Evolutionary conservation across 2,888 invertebrate genomes (phyloP).

Genomic region (Lasius platythorax): DNA sequence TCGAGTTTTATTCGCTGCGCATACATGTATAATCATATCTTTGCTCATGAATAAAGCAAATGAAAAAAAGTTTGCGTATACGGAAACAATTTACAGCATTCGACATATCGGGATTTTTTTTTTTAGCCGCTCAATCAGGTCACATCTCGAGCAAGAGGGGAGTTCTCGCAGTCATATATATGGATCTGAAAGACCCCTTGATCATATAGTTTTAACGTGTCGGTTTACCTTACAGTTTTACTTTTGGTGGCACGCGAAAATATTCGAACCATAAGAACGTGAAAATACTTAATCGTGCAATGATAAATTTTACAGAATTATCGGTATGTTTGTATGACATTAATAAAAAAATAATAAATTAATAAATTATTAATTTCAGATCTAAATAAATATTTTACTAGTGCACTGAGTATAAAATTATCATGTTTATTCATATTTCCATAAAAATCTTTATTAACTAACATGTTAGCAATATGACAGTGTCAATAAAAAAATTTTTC

Average conservation of each 20-base stretch:
- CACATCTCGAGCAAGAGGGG: neutral
- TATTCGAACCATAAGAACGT: neutral
- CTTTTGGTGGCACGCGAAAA: neutral
- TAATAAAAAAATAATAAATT: neutral
- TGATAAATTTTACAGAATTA: neutral
- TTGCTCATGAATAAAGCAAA: neutral
- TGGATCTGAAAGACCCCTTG: neutral
- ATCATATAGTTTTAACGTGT: neutral
- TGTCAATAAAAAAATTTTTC: neutral
- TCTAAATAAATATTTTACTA: neutral
- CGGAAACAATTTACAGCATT: neutral
- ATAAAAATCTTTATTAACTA: neutral
- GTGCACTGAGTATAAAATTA: neutral
- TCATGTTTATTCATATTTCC: neutral
- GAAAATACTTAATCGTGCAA: neutral
- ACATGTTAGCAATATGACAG: neutral
- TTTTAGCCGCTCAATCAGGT: neutral
- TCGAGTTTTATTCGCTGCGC: neutral
- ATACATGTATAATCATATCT: neutral
- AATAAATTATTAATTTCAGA: neutral
- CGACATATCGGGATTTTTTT: neutral
- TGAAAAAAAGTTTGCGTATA: neutral
- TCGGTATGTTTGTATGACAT: neutral
- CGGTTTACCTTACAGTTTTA: neutral
- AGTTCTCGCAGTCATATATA: constrained; percentile 8